Evolutionary conservation across 2,888 invertebrate genomes (phyloP), one percentile per base, ranked within the genome.

Genomic region (Cyclophora punctaria): DNA sequence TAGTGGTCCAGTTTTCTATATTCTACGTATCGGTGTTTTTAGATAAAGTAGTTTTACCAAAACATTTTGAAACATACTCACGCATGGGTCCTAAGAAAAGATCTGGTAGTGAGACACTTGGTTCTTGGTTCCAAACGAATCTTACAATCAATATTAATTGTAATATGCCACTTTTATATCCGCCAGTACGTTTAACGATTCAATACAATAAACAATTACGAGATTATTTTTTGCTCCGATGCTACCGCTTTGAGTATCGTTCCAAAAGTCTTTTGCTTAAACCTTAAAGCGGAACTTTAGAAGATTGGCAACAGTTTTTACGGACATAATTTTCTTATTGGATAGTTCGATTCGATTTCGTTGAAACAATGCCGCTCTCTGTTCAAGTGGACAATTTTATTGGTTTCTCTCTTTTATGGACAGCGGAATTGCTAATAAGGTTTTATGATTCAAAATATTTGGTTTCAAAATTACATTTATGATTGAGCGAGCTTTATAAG

Each of bases 131-230:
- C 2, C 20, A 20, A 20, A 20, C 1, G 20, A 20, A 2, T 20
- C 20, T 20, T 20, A 20, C 20, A 20, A 20, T 20, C 20, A 20
- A 20, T 20, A 20, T 20, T 20, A 20, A 20, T 20, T 20, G 2
- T 20, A 20, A 20, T 20, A 20, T 20, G 4, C 40, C 54, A 66
- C 59, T 69, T 76, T 50, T 53, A 47, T 48, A 41, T 42, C 46
- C 47, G 50, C 58, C 71, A 59, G 67, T 85, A 78, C 81, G 47
- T 56, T 71, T 70, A 80, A 82, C 80, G 80, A 81, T 85, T 84
- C 82, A 82, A 85, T 85, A 86, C 82, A 80, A 82, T 80, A 80
- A 82, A 83, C 80, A 80, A 80, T 79, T 79, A 78, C 64, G 67
- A 67, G 58, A 66, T 59, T 62, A 54, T 71, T 75, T 85, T 86